phyloP scores from a whole-genome alignment of 2,113 vertebrate genomes.

The Lepus timidus region DNA sequence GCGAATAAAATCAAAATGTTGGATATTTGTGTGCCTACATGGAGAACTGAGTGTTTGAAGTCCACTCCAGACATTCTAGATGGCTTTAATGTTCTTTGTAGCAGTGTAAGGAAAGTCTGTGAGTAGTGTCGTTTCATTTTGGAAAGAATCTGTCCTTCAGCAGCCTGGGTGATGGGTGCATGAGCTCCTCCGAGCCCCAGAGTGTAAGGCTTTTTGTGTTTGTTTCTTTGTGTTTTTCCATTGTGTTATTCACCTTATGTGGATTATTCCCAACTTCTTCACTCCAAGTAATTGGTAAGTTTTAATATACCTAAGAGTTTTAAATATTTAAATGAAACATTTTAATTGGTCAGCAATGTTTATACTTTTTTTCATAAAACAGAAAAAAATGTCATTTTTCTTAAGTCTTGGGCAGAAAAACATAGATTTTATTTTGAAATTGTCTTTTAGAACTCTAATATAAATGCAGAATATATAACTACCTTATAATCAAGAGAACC shows the following conservation, averaged over 20 bases:
- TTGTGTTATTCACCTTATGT: neutral
- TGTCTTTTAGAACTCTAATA: neutral
- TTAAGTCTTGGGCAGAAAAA: constrained; percentile 23
- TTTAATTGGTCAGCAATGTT: constrained; percentile 29
- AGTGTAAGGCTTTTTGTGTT: neutral
- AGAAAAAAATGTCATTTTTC: constrained; percentile 37
- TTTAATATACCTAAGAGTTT: neutral
- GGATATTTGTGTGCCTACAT: neutral
- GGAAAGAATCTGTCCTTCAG: no score
- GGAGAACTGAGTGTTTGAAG: neutral
- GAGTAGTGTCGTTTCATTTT: neutral
- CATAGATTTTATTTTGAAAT: constrained; percentile 37
- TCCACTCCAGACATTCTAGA: neutral
- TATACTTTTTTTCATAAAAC: constrained; percentile 33
- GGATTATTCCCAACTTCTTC: neutral
- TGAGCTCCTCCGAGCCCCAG: neutral
- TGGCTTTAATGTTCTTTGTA: neutral
- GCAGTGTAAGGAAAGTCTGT: neutral
- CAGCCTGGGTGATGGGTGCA: neutral
- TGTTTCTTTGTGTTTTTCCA: neutral
- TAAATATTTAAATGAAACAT: constrained; percentile 62
- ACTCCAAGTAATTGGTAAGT: neutral
- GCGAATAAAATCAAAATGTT: no score
- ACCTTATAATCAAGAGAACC: constrained; percentile 48
- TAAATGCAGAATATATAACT: constrained; percentile 25